These are phyloP conservation scores for Tetranychus piercei DNA, from an alignment of 2,888 invertebrate genomes.

Conservation along the genomic window DNA sequence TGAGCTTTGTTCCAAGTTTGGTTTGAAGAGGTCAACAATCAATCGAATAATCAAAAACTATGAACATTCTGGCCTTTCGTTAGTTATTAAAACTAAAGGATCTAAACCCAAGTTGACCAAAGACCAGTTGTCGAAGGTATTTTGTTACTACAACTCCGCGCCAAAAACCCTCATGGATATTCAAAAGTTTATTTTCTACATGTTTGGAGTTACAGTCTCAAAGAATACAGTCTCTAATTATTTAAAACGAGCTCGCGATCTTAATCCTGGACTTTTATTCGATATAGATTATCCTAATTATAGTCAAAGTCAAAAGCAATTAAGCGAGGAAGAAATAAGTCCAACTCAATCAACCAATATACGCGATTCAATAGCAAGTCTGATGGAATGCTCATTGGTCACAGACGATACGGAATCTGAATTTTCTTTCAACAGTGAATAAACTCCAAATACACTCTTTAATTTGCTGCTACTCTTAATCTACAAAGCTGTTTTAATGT, in stretches of 20 bases:
- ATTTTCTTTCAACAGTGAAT: neutral
- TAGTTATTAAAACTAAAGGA: neutral
- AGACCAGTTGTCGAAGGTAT: neutral
- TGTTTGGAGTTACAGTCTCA: neutral
- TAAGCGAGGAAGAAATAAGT: neutral
- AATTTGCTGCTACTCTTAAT: neutral
- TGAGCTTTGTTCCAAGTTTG: neutral
- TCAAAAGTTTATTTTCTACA: neutral
- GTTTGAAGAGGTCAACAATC: neutral
- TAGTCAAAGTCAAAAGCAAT: neutral
- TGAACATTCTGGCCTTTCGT: neutral
- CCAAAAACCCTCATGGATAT: neutral
- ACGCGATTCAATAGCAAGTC: neutral
- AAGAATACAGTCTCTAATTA: neutral
- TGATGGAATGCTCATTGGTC: neutral
- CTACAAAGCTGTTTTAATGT: neutral
- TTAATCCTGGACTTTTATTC: neutral
- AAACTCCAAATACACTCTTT: neutral
- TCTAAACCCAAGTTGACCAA: neutral
- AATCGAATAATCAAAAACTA: neutral
- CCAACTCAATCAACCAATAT: neutral
- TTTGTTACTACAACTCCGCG: neutral
- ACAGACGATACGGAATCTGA: neutral
- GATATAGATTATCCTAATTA: neutral
- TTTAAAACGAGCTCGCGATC: neutral